Evolutionary conservation across 2,888 invertebrate genomes (phyloP), one percentile per base, ranked within the genome.

Genomic region (Linnaemya tessellans): DNA sequence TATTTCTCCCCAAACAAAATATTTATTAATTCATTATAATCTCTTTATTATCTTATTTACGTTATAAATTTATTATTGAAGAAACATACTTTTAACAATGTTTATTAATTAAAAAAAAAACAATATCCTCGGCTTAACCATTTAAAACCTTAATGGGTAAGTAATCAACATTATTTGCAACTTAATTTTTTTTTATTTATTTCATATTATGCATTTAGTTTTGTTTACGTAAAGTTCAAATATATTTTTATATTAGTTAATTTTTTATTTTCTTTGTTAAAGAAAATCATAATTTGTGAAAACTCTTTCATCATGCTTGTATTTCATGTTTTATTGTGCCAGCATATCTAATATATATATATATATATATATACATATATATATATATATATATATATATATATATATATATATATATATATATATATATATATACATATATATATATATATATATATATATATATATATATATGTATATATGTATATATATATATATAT

Each of bases 71-170:
- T 71, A 71, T 71, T 71, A 64, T 65, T 68, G 30, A 77, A 80
- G 46, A 74, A 81, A 82, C 38, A 85, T 79, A 73, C 79, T 80
- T 74, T 81, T 89, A 62, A 88, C 87, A 87, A 87, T 87, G 87
- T 88, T 87, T 86, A 87, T 81, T 75, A 73, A 81, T 78, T 80
- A 22, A 70, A 84, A 74, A 77, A 35, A 41, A 60, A 86, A 74
- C 58, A 71, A 78, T 64, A 80, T 67, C 79, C 78, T 85, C 75
- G 79, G 87, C 84, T 84, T 67, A 80, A 81, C 78, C 68, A 70
- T 87, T 85, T 78, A 71, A 79, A 81, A 81, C 62, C 51, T 77
- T 80, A 62, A 83, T 74, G 75, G 85, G 81, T 82, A 85, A 82
- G 81, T 82, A 85, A 82, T 79, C 81, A 79, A 82, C 65, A 79